Evolutionary conservation across 2,888 invertebrate species (phyloP), one percentile per base, ranked within the genome.

Genomic region (Caenorhabditis sp.): DNA sequence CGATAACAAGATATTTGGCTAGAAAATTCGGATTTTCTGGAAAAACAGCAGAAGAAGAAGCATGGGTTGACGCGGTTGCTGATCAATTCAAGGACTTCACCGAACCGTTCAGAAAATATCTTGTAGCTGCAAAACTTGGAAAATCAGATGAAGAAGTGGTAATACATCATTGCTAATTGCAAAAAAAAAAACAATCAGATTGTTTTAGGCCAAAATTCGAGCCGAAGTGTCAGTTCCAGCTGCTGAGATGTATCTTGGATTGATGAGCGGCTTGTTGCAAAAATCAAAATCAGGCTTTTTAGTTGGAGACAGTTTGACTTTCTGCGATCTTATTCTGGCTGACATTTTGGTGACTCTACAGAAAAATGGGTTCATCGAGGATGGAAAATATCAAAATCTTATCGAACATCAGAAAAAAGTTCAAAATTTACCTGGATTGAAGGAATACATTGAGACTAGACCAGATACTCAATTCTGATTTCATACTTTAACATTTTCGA

Each of bases 11-110:
- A 37, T 79, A 70, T 43, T 53, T 79, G 24, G 79, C 79, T 21
- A 66, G 60, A 26, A 72, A 76, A 57, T 76, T 74, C 58, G 79
- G 79, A 69, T 76, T 60, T 53, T 65, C 67, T 50, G 75, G 75
- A 26, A 70, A 76, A 63, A 71, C 64, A 26, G 58, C 64, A 21
- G 70, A 65, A 36, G 70, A 76, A 31, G 64, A 59, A 21, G 75
- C 75, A 17, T 43, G 62, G 24, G 75, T 66, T 12, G 75, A 76
- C 23, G 75, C 67, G 10, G 55, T 76, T 12, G 63, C 62, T 36
- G 71, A 76, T 62, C 67, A 64, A 37, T 76, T 62, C 68, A 71
- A 76, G 37, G 76, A 76, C 27, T 76, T 70, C 61, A 62, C 66
- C 21, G 59, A 26, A 2, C 66, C 66, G 27, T 55, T 65, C 43